Evolutionary conservation across 2,888 invertebrate species (phyloP), one percentile per base, ranked within the genome.

Genomic region (Amblyteles armatorius): DNA sequence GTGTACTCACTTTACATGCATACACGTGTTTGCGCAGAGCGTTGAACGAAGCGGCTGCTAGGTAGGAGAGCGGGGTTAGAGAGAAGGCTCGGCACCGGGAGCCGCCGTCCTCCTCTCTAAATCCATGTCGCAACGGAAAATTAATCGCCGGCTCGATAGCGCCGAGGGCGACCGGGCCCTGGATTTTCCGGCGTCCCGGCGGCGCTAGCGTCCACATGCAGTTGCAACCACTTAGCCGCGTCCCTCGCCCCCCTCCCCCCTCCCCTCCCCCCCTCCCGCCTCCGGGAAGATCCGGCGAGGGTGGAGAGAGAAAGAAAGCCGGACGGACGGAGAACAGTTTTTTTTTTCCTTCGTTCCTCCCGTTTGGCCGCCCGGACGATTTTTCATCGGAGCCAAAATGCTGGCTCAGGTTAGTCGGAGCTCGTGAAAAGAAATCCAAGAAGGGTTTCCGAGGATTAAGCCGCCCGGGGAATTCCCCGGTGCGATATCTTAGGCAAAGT

Each of bases 111-210:
- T 77, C 80, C 73, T 86, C 85, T 86, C 86, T 82, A 88, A 89
- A 88, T 87, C 89, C 86, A 81, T 82, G 85, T 86, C 87, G 84
- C 87, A 87, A 88, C 88, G 87, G 89, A 88, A 88, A 90, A 90
- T 90, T 90, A 90, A 90, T 90, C 89, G 89, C 87, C 87, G 83
- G 87, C 88, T 87, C 87, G 87, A 89, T 89, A 88, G 88, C 88
- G 82, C 82, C 69, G 55, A 69, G 74, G 69, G 29, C 29, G 16
- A 79, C 82, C 87, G 83, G 88, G 13, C 44, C 86, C 86, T 82
- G 87, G 88, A 89, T 88, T 88, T 89, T 87, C 79, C 87, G 71
- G 84, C 83, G 83, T 82, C 82, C 80, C 80, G 63, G 71, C 79
- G 76, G 84, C 74, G 44, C 74, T 16, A 69, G 16, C 79, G 29